These are phyloP conservation scores for Oncorhynchus keta DNA, from an alignment of 2,113 vertebrate genomes.

Conservation along the genomic window DNA sequence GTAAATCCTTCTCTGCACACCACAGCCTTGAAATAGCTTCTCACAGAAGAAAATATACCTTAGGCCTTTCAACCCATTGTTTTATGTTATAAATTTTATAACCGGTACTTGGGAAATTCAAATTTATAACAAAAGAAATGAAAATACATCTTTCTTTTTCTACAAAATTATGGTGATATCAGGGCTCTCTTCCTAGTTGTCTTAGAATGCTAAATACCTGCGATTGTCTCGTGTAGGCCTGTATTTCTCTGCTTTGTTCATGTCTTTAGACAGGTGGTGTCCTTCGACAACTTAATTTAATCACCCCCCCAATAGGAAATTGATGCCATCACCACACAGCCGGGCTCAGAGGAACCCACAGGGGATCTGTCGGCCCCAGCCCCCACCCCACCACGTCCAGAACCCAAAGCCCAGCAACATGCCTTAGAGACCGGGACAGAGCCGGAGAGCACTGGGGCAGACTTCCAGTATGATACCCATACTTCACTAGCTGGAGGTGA, in stretches of 20 bases:
- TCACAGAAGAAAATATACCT: too few relatives aligned
- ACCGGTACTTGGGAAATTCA: too few relatives aligned
- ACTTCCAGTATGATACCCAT: constrained; percentile 95
- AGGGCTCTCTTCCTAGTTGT: neutral
- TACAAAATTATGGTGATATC: too few relatives aligned
- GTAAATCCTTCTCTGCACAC: too few relatives aligned
- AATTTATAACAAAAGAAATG: too few relatives aligned
- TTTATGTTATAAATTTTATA: too few relatives aligned
- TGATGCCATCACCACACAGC: constrained; percentile 93
- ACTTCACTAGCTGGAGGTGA: constrained; percentile 90
- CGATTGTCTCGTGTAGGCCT: too few relatives aligned
- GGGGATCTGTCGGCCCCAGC: constrained; percentile 58
- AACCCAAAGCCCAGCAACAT: constrained; percentile 71
- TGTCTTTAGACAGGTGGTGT: too few relatives aligned
- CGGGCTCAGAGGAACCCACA: constrained; percentile 64
- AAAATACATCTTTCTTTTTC: too few relatives aligned
- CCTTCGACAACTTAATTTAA: neutral
- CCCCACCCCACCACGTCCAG: constrained; percentile 81
- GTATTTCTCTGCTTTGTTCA: too few relatives aligned
- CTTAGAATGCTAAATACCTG: neutral
- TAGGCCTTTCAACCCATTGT: too few relatives aligned
- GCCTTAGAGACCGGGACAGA: constrained; percentile 55
- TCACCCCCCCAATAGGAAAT: constrained; percentile 81
- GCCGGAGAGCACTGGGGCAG: constrained; percentile 46
- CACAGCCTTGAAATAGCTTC: too few relatives aligned